phyloP scores from a whole-genome alignment of 2,113 vertebrate genomes.

The Todiramphus chloris region DNA sequence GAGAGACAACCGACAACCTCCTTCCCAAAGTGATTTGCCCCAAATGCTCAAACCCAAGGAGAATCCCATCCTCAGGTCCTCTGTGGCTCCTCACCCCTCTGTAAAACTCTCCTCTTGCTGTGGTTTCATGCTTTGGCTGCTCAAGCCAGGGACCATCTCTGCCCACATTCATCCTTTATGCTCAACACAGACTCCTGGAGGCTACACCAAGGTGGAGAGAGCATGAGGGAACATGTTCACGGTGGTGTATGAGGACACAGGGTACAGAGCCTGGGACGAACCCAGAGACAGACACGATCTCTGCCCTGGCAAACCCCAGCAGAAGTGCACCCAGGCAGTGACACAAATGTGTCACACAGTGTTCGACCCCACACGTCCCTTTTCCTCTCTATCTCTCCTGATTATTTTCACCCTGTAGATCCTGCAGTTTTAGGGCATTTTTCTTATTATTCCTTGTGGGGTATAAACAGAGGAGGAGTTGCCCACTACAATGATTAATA shows the following conservation, averaged over 20 bases:
- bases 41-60: background rate
- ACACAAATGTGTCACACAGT: background rate
- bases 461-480: background rate
- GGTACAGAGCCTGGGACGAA: background rate
- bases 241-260: background rate
- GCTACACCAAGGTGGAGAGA: background rate
- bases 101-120: background rate
- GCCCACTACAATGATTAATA: slow-evolving; percentile 9
- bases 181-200: background rate
- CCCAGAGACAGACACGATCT: background rate
- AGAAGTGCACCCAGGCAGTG: background rate
- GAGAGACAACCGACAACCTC: background rate
- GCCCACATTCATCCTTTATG: background rate
- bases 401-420: background rate
- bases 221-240: background rate
- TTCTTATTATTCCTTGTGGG: background rate
- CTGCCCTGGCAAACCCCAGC: background rate
- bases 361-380: background rate
- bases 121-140: background rate
- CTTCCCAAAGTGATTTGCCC: background rate
- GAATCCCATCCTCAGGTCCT: background rate
- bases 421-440: background rate
- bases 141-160: background rate
- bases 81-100: background rate
- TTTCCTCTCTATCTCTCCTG: background rate